phyloP scores from a whole-genome alignment of 2,113 vertebrate species.

The Smithornis capensis region DNA sequence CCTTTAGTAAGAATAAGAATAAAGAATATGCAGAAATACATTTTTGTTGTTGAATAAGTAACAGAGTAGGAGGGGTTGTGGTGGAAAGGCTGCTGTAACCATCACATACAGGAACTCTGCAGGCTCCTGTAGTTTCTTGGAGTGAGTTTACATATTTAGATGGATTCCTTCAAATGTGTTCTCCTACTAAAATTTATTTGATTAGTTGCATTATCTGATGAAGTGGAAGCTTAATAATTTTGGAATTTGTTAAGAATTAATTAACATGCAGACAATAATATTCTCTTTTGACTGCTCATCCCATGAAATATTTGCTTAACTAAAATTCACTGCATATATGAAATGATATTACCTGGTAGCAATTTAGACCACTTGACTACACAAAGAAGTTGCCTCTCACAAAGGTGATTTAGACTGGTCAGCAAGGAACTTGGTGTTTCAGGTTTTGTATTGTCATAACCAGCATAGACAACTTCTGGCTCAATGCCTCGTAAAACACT shows the following conservation, averaged over 20 bases:
- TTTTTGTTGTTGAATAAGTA: neutral
- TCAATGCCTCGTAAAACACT: conserved; percentile 91
- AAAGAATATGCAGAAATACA: neutral
- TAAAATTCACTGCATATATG: neutral
- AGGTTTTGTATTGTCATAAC: conserved; percentile 84
- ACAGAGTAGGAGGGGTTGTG: neutral
- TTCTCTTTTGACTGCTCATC: neutral
- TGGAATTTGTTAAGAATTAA: neutral
- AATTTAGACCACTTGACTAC: conserved; percentile 98
- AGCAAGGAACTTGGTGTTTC: conserved; percentile 88
- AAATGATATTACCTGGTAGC: conserved; percentile 86
- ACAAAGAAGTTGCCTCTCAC: conserved; percentile 92
- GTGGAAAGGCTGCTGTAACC: neutral
- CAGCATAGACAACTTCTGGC: conserved; percentile 88
- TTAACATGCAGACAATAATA: neutral
- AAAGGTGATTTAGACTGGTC: conserved; percentile 90
- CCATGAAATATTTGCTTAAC: neutral
- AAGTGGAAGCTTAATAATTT: neutral
- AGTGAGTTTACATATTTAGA: neutral
- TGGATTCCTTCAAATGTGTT: neutral
- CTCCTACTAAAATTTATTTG: neutral
- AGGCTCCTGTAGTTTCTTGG: neutral
- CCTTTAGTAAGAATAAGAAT: neutral
- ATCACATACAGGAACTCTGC: neutral
- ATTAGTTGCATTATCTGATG: neutral